phyloP scores from a whole-genome alignment of 2,888 invertebrate species.

The Laothoe populi region DNA sequence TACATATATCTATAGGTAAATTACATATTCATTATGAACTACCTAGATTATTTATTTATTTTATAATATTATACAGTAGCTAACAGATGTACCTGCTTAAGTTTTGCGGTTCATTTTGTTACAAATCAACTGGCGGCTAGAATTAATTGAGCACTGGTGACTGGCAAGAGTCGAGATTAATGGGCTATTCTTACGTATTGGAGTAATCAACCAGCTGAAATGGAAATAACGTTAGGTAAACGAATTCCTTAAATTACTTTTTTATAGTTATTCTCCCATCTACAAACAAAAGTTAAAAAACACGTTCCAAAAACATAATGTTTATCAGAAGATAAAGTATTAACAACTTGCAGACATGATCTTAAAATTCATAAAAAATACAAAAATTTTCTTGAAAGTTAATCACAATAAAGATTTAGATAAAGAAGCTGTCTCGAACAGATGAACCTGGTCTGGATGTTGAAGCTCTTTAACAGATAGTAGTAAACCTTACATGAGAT shows the following conservation, averaged over 20 bases:
- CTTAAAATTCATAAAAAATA: neutral
- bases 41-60: neutral
- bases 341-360: neutral
- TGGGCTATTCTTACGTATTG: slow-evolving; percentile 39
- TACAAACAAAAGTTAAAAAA: neutral
- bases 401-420: slow-evolving; percentile 21
- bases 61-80: neutral
- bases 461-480: neutral
- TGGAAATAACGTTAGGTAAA: slow-evolving; percentile 3
- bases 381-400: neutral
- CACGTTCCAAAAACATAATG: neutral
- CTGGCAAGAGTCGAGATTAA: slow-evolving; percentile 66
- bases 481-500: slow-evolving; percentile 13
- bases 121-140: slow-evolving; percentile 39
- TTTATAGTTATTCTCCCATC: slow-evolving; percentile 3
- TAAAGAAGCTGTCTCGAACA: slow-evolving; percentile 6
- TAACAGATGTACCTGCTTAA: neutral
- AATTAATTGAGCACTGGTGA: slow-evolving; percentile 75
- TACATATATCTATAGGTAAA: no score
- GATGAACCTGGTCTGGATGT: neutral
- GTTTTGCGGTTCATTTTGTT: slow-evolving; percentile 26
- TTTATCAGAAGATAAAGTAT: neutral
- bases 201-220: slow-evolving; percentile 25
- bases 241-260: slow-evolving; percentile 26
- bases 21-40: neutral